Base-by-base conservation (phyloP, 1,140 invertebrate species). In the Bathynomus jamesi region DNA sequence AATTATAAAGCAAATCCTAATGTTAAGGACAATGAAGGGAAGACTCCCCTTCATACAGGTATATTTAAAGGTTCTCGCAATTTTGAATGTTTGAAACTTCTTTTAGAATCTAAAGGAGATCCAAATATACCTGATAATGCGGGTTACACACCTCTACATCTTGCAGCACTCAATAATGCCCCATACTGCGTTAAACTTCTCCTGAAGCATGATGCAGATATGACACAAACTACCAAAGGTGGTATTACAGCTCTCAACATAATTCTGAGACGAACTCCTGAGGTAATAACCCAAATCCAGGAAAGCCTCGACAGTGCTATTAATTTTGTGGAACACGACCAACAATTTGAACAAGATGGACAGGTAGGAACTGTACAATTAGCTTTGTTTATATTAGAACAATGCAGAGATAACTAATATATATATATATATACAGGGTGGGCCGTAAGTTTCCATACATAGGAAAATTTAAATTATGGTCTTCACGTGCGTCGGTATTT, bases 121-220 rank as follows among this genome's bases (percentile, higher is more conserved):
- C 89, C 94, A 0, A 94, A 95, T 80, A 86, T 88, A 60, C 89
- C 90, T 77, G 93, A 96, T 78, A 89, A 91, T 72, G 94, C 93
- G 78, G 93, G 93, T 0, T 94, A 94, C 80, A 93, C 92, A 0
- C 91, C 93, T 0, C 82, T 96, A 17, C 94, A 95, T 80, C 86
- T 95, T 60, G 92, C 92, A 4, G 91, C 93, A 5, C 81, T 92
- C 0, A 92, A 93, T 79, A 91, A 92, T 30, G 82, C 92, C n/a
- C 90, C 90, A 0, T 88, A 89, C 74, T 92, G 90, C 78, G 91
- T 93, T 0, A 89, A 93, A 79, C 86, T 91, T 53, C 82, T 96
- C 28, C 89, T 95, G 25, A 89, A 89, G 79, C 86, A 91, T 79
- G 92, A 92, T 2, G 91, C 92, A 62, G 90, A 94, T 83, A 87